Base-by-base conservation (phyloP, 2,888 invertebrate genomes). In the Coleophora deauratella region DNA sequence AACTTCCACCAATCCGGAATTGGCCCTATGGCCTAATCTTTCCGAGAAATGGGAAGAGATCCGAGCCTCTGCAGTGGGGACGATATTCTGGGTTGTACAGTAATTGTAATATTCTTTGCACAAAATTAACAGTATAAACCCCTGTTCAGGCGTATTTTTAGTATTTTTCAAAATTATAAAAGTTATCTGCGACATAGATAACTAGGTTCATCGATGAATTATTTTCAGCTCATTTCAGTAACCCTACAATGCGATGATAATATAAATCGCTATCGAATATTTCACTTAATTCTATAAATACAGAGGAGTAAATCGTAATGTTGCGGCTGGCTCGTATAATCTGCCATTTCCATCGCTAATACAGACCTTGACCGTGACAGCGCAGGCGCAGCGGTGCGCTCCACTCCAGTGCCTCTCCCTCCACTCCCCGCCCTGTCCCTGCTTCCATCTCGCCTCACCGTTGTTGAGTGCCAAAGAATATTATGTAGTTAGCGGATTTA, bases 361-460 rank as follows among this genome's bases (percentile, higher is more conserved):
- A 59, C 60, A 74, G 74, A 69, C 78, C 81, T 80, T 81, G 80
- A 77, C 80, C 77, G 71, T 77, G 75, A 71, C 74, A 69, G 68
- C 57, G 49, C 30, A 21, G 31, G 35, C 47, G 63, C 61, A 70
- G 66, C 71, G 71, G 71, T 66, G 57, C 66, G 71, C 62, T 67
- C 66, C 66, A 69, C 69, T 73, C 61, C 64, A 57, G 62, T 65
- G 62, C 64, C 52, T 55, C 54, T 58, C 51, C 55, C 56, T 46
- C 55, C 55, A n/a, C 45, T 48, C 45, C 43, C 44, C 43, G 40
- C 46, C 50, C 47, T 44, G 41, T 57, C 30, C 41, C 38, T 27
- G 12, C 33, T 33, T 34, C 45, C 30, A 43, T 35, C 13, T 27
- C 27, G 2, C 21, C 21, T 21, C 21, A 21, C 21, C 21, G 21